A percentile compares a stretch with the other conserved stretches of the same genome.
phyloP scores from a whole-genome alignment of 2,797 vertebrate species.

The Taeniopygia guttata region DNA sequence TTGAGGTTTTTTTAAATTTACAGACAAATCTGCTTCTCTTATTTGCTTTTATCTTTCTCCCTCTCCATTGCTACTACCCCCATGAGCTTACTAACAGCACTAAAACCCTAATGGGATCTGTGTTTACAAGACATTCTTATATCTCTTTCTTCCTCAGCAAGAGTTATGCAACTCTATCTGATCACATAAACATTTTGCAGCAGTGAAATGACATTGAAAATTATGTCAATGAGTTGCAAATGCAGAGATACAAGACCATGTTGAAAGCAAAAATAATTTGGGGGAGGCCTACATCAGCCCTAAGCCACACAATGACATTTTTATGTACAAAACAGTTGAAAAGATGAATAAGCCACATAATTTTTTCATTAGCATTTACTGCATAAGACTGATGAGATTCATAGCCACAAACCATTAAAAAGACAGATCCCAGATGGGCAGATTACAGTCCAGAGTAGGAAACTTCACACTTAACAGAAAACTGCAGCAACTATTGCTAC shows the following conservation, averaged over 20 bases:
- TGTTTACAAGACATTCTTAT: neutral
- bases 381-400: neutral
- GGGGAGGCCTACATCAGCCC: neutral
- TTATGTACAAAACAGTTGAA: conserved; percentile 1
- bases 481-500: neutral
- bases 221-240: neutral
- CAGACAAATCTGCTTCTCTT: neutral
- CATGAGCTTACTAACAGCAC: neutral
- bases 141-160: neutral
- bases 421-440: conserved; percentile 23
- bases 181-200: neutral
- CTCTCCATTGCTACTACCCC: neutral
- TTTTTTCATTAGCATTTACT: neutral
- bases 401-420: conserved; percentile 8
- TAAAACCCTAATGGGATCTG: conserved; percentile 1
- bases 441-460: neutral
- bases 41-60: neutral
- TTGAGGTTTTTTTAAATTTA: fast-evolving
- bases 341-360: conserved; percentile 10
- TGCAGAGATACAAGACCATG: neutral
- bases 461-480: neutral
- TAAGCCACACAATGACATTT: conserved; percentile 24
- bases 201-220: neutral
- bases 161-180: neutral
- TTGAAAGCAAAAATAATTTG: neutral